Conservation (phyloP, 2,888 invertebrate genomes). For the Lasioglossum figueresi region DNA sequence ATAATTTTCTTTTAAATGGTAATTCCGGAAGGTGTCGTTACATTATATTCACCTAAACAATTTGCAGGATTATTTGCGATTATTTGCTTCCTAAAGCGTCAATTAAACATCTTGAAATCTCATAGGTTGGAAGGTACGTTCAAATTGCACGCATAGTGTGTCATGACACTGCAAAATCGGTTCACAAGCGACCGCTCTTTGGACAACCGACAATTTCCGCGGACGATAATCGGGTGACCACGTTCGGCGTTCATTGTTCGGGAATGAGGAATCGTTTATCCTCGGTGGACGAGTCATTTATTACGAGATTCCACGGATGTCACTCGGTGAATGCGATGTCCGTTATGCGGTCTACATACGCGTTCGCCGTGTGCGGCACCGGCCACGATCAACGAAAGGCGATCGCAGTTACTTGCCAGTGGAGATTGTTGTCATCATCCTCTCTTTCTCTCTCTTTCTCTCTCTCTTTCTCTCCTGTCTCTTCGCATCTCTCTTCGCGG, state of each 20-base stretch:
- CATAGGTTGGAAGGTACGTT: not conserved
- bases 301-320: conserved; percentile 45
- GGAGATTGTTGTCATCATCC: conserved; percentile 2
- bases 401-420: conserved; percentile 3
- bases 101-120: not conserved
- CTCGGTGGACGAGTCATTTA: conserved; percentile 32
- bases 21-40: too few species aligned
- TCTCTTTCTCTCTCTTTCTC: too few species aligned
- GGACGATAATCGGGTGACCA: not conserved
- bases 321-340: conserved; percentile 37
- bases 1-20: too few species aligned
- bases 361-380: conserved; percentile 25
- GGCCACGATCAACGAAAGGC: conserved; percentile 4
- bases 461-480: not conserved
- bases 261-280: conserved; percentile 41
- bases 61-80: too few species aligned
- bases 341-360: conserved; percentile 52
- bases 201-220: not conserved
- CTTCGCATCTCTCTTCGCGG: not conserved
- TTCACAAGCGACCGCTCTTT: not conserved
- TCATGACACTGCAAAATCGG: not conserved
- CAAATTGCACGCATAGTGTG: not conserved
- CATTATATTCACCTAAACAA: too few species aligned
- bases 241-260: conserved; percentile 50
- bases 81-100: too few species aligned